These are phyloP conservation scores for Sebastes ruberrimus DNA, from an alignment of 2,797 vertebrate species.

Conservation along the genomic window DNA sequence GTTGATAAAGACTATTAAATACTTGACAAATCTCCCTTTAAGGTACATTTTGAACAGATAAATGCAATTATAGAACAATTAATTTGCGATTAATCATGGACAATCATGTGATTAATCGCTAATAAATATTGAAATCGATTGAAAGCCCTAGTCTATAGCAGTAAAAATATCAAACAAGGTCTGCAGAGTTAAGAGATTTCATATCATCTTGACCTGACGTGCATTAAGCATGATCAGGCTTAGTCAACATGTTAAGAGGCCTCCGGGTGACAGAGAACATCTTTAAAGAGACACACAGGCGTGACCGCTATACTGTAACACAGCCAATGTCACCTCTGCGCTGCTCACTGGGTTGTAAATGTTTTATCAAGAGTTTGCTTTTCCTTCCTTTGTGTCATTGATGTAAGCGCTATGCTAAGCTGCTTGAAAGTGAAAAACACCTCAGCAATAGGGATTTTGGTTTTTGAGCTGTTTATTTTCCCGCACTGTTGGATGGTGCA, in stretches of 20 bases:
- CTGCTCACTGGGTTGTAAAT: conserved; percentile 36
- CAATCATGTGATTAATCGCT: no score
- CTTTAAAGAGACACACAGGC: neutral
- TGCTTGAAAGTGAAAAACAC: conserved; percentile 51
- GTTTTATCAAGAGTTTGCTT: conserved; percentile 47
- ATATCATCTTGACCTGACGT: conserved; percentile 33
- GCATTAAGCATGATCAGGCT: neutral
- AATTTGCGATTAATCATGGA: no score
- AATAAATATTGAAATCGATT: no score
- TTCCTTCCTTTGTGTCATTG: conserved; percentile 43
- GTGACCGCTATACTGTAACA: conserved; percentile 3
- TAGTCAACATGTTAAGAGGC: conserved; percentile 15
- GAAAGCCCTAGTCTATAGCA: neutral
- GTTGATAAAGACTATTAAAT: no score
- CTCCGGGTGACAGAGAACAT: conserved; percentile 19
- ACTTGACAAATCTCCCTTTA: no score
- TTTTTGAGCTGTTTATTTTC: conserved; percentile 70
- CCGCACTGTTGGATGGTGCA: conserved; percentile 47
- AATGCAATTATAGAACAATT: no score
- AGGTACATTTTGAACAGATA: no score
- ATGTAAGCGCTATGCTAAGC: conserved; percentile 52
- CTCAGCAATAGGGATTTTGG: conserved; percentile 39
- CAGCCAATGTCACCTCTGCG: conserved; percentile 23
- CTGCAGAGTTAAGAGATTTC: conserved; percentile 29
- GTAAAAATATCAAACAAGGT: conserved; percentile 12